Percentiles rank a stretch among this genome's conserved stretches.
These are phyloP conservation scores for Xiphorhynchus erythropygius DNA, from an alignment of 2,797 vertebrate species.

Conservation along the genomic window DNA sequence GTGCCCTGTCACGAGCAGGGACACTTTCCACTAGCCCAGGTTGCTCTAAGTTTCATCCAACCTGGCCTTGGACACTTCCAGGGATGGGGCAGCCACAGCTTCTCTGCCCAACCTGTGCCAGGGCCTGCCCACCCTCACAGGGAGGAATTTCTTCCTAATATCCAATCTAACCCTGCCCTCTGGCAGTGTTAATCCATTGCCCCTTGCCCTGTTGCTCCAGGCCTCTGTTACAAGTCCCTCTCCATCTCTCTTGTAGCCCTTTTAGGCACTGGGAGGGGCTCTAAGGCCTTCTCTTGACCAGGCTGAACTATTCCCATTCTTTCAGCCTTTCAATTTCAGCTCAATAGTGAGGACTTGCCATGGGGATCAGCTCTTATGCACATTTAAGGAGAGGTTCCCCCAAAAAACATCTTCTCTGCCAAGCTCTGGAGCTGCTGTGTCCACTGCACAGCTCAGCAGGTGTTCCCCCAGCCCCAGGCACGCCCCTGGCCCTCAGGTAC, in stretches of 20 bases:
- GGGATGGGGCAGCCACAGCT: not conserved
- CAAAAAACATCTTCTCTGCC: not conserved
- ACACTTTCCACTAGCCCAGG: not conserved
- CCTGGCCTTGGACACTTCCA: not conserved
- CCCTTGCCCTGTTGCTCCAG: not conserved
- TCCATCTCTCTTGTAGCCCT: not conserved
- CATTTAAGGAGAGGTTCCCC: not conserved
- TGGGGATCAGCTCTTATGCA: not conserved
- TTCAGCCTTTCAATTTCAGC: not conserved
- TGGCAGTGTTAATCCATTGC: not conserved
- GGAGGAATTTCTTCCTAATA: not conserved
- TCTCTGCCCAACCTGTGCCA: not conserved
- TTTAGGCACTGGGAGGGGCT: not conserved
- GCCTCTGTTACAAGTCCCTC: not conserved
- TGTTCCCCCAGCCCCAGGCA: not conserved
- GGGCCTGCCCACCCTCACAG: not conserved
- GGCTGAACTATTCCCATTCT: not conserved
- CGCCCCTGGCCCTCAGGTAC: rapidly evolving
- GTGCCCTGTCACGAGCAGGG: not conserved
- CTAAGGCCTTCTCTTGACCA: not conserved
- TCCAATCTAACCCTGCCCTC: not conserved
- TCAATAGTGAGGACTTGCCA: not conserved
- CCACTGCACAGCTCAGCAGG: not conserved
- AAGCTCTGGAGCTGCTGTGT: not conserved
- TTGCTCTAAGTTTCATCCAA: not conserved